phyloP scores from a whole-genome alignment of 1,140 invertebrate species.

The Ladona fulva region DNA sequence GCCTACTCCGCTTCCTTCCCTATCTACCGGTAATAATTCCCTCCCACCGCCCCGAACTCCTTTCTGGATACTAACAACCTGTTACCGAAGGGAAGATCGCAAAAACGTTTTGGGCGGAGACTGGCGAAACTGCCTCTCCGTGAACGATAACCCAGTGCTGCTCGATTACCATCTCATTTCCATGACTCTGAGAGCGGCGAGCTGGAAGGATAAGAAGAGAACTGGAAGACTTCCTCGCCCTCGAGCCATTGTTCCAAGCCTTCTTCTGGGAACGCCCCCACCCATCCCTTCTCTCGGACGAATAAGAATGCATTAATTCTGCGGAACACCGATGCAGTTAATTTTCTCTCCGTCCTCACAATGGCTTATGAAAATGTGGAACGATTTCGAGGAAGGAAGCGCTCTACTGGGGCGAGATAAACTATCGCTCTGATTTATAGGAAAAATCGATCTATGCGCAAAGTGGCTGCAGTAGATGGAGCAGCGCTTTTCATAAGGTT shows the following conservation, averaged over 20 bases:
- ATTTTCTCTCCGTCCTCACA: neutral
- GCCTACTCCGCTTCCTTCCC: neutral
- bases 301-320: neutral
- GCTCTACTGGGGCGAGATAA: no score
- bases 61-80: neutral
- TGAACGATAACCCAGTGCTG: neutral
- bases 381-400: no score
- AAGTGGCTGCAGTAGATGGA: no score
- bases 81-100: neutral
- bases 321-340: neutral
- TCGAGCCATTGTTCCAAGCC: neutral
- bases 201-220: neutral
- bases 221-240: neutral
- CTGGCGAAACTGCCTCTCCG: neutral
- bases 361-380: neutral
- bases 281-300: neutral
- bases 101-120: neutral
- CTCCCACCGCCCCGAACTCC: neutral
- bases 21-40: neutral
- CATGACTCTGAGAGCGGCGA: neutral
- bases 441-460: no score
- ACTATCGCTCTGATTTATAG: no score
- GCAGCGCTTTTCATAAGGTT: no score
- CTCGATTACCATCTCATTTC: constrained; percentile 9
- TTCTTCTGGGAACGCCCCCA: neutral